A percentile compares a stretch with the other conserved stretches of the same genome.
These are phyloP conservation scores for Hydractinia echinata DNA, from an alignment of 30 jellyfish, hydroid and myxozoan species.

Conservation along the genomic window DNA sequence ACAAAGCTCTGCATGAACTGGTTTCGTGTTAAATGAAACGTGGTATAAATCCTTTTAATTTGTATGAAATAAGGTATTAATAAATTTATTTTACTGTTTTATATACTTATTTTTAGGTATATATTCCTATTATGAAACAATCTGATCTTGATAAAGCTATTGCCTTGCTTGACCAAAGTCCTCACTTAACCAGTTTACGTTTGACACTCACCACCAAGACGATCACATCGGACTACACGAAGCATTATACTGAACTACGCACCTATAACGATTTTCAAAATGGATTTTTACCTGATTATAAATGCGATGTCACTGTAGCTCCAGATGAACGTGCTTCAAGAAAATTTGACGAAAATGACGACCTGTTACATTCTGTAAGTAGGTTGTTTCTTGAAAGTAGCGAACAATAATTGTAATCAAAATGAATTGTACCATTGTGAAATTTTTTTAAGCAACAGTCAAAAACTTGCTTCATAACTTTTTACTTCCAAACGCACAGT, in stretches of 20 bases:
- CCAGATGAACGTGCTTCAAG: conserved; percentile 31
- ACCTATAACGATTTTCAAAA: conserved; percentile 30
- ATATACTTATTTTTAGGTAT: conserved; percentile 20
- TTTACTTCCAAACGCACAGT: no score
- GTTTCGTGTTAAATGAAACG: no score
- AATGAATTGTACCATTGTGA: no score
- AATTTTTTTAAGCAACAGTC: no score
- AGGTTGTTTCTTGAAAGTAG: no score
- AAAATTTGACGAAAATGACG: conserved; percentile 51
- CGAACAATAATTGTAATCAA: not conserved
- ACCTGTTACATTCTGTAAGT: conserved; percentile 37
- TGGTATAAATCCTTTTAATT: no score
- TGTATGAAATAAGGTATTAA: not conserved
- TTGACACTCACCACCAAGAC: conserved; percentile 33
- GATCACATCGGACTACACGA: conserved; percentile 36
- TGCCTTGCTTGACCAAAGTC: conserved; percentile 84
- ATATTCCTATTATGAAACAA: conserved; percentile 65
- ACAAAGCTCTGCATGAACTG: no score
- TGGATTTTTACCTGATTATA: conserved; percentile 20
- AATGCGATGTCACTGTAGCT: conserved; percentile 9
- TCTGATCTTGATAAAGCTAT: conserved; percentile 72
- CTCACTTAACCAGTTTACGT: conserved; percentile 57
- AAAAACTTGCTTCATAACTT: no score
- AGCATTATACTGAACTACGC: not conserved
- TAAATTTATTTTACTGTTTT: conserved; percentile 9